Base-by-base conservation (phyloP, 2,888 invertebrate species). In the Reticulitermes lucifugus region DNA sequence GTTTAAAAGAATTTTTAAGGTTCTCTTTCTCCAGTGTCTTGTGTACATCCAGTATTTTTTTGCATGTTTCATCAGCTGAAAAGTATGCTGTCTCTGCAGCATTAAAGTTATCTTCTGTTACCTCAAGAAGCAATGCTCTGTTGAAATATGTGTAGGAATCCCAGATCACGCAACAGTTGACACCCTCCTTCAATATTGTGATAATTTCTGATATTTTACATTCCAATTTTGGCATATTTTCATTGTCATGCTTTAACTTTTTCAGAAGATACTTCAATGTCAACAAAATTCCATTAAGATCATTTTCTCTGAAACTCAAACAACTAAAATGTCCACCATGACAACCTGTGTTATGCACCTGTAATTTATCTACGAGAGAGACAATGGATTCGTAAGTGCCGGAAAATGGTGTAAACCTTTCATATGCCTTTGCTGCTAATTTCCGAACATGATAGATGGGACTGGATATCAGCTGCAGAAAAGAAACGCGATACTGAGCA, bases 381-480 rank as follows among this genome's bases (percentile, higher is more conserved):
- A 77, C 51, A 22, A 86, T 84, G 21, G 79, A 25, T 21, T 25
- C 4, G 18, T 35, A 79, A 7, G 90, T 88, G 10, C 85, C 65
- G 10, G 88, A 80, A 43, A 88, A 85, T 6, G 89, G 87, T 2
- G 89, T 88, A 14, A 89, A 88, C 46, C 90, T 89, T 5, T 89
- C 89, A 29, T 89, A 90, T 10, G 89, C 88, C 86, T 90, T 91
- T 5, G 90, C 90, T 22, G 90, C 89, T 18, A 90, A 87, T 65
- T 87, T 87, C 86, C 91, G 89, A 2, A 91, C 88, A 65, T 89
- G 87, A 18, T 87, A 88, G 35, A 90, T 87, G 10, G 89, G 89
- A 87, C 89, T 89, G 4, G 83, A 85, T 22, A 90, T 85, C 3
- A 89, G 87, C 21, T 60, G 70, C 5, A 81, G n/a, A 41, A 88